A percentile compares a stretch with the other conserved stretches of the same genome.
Evolutionary conservation across 2,797 vertebrate genomes (phyloP).

Genomic region (Muscicapa striata): DNA sequence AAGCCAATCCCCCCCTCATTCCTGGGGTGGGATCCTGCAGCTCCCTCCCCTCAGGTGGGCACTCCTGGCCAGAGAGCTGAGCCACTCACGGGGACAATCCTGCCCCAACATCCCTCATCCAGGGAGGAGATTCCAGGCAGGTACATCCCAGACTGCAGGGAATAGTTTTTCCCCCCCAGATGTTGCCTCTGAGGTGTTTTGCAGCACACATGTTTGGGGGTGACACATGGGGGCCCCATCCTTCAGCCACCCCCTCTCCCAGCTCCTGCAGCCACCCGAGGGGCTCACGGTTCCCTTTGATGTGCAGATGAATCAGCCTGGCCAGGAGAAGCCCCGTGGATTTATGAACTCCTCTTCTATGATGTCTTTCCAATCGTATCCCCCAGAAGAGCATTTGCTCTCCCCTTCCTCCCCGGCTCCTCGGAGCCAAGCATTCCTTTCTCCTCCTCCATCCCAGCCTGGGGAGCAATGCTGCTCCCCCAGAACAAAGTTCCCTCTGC

Average conservation of each 20-base stretch:
- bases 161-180: accelerated
- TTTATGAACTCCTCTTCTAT: conserved; percentile 61
- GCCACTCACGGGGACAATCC: accelerated
- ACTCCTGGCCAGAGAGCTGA: not conserved
- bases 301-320: conserved; percentile 42
- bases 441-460: conserved; percentile 19
- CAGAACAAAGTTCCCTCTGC: not conserved
- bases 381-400: conserved; percentile 45
- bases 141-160: not conserved
- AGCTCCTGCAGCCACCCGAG: not conserved
- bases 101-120: accelerated
- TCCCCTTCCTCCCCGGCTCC: not conserved
- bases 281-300: conserved; percentile 3
- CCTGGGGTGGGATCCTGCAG: not conserved
- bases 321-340: conserved; percentile 26
- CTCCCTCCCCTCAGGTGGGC: not conserved
- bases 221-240: accelerated
- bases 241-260: not conserved
- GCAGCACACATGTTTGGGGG: not conserved
- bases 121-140: accelerated
- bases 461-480: not conserved
- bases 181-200: accelerated
- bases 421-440: conserved; percentile 34
- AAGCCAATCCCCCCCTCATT: accelerated
- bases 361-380: conserved; percentile 62